A percentile compares a stretch with the other conserved stretches of the same genome.
Conservation (phyloP, 2,113 vertebrate genomes). For the Circaetus gallicus region DNA sequence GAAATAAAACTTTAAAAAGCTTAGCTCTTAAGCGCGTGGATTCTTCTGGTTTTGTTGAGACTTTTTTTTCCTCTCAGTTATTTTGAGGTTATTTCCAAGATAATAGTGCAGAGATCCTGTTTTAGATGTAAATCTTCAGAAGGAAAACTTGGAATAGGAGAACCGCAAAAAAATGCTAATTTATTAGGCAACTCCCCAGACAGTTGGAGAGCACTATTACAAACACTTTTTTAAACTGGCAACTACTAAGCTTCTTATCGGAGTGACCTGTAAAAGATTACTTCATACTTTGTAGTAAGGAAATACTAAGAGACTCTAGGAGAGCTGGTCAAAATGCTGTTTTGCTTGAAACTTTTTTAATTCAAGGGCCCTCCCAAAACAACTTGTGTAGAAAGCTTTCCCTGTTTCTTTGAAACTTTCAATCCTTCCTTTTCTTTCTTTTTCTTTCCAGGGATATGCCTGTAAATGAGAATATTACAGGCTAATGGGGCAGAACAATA, state of each 20-base stretch:
- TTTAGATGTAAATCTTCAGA: slow-evolving; percentile 1
- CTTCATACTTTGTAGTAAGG: background rate
- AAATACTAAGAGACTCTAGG: background rate
- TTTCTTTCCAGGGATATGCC: background rate
- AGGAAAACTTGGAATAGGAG: background rate
- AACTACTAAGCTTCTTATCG: background rate
- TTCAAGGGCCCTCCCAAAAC: background rate
- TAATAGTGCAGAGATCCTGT: background rate
- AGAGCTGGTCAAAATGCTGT: background rate
- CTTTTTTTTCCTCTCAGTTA: background rate
- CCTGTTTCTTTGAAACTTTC: background rate
- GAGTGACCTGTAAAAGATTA: background rate
- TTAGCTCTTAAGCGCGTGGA: background rate
- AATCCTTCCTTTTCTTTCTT: background rate
- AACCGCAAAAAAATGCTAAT: background rate
- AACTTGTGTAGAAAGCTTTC: background rate
- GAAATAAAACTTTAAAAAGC: background rate
- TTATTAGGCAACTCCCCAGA: background rate
- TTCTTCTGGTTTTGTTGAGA: background rate
- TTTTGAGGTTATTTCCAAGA: slow-evolving; percentile 7
- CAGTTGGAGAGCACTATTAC: background rate
- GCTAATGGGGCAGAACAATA: background rate
- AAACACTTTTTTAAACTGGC: background rate
- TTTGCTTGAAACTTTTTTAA: background rate
- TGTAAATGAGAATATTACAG: background rate